Base-by-base conservation (phyloP, 2,888 invertebrate genomes). In the Lycocerus yunnanus region DNA sequence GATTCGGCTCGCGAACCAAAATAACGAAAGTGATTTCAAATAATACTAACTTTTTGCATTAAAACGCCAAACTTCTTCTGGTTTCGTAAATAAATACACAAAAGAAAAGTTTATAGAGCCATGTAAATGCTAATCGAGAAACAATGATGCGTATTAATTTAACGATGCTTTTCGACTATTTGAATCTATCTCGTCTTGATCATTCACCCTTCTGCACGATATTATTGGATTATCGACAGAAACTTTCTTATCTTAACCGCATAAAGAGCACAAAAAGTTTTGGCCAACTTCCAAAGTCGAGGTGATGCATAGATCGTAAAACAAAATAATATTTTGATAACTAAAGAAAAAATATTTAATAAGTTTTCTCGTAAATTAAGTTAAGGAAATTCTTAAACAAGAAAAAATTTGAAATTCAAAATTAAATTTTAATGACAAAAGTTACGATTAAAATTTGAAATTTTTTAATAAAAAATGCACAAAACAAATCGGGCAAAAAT, bases 61-160 rank as follows among this genome's bases (percentile, higher is more conserved):
- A n/a, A n/a, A 5, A 21, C 21, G 21, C 9, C 1, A 2, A 43
- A 43, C n/a, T 43, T 43, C 13, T 43, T 43, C 2, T 5, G n/a
- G 13, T n/a, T n/a, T n/a, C 10, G 60, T 9, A 15, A 16, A 60
- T 60, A 60, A 60, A 60, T 60, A 60, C 15, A 60, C 11, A 60
- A 60, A 16, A 16, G 61, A 16, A 63, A 63, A 63, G 18, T 16
- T 16, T 16, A 60, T 60, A 60, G 10, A 15, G 16, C 60, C 15
- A 60, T 60, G 16, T 60, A 60, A 60, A 63, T 63, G 61, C 20
- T 18, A 63, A 63, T 63, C 20, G 61, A 63, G 20, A 63, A 63
- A 63, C 61, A 63, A 72, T 68, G 67, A 43, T 16, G 66, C 27
- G 71, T 71, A 58, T 43, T 71, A 71, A 71, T 67, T 71, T 43